Evolutionary conservation across 2,113 vertebrate genomes (phyloP), one percentile per base, ranked within the genome.

Genomic region (Brachypteracias leptosomus): DNA sequence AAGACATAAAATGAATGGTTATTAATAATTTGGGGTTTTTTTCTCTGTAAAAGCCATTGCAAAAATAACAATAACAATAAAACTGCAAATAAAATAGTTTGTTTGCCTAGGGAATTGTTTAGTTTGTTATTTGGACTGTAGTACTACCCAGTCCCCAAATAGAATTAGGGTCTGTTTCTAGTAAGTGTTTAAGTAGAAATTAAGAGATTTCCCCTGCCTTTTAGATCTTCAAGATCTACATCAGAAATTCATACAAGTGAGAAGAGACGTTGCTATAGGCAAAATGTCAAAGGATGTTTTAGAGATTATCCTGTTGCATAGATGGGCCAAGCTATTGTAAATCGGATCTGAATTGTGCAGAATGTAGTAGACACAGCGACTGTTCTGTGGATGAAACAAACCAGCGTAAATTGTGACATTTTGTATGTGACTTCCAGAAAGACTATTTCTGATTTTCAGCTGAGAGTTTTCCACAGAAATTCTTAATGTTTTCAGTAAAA

Each of bases 41-140:
- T 86, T 36, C 42, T 67, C 52, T 63, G 16, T 76, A 73, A 90
- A 83, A 92, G 93, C 58, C 44, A 73, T 85, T 88, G 51, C 40
- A 86, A 89, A 95, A 89, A 61, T 52, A 95, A 79, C 35, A 93
- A 55, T 89, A 81, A 81, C 84, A 84, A 54, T 86, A 57, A 85
- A 91, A 70, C 38, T 59, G 44, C 73, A 95, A 80, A 90, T 76
- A 57, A 87, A 90, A 77, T 31, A 82, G 44, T 85, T 94, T 40
- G 33, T 66, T 90, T 93, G 54, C 76, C 62, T 70, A 42, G 59
- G 59, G 36, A 92, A 90, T 95, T 81, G 38, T 84, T 92, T 52
- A 44, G 55, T 84, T 89, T 93, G 40, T 78, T 90, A 24, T 67
- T 96, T 95, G 75, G 49, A 66, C 55, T 73, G 74, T 79, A 65